Percentiles rank a stretch among this genome's conserved stretches.
Conservation (phyloP, 1,140 invertebrate genomes). For the Leucophenga varia region DNA sequence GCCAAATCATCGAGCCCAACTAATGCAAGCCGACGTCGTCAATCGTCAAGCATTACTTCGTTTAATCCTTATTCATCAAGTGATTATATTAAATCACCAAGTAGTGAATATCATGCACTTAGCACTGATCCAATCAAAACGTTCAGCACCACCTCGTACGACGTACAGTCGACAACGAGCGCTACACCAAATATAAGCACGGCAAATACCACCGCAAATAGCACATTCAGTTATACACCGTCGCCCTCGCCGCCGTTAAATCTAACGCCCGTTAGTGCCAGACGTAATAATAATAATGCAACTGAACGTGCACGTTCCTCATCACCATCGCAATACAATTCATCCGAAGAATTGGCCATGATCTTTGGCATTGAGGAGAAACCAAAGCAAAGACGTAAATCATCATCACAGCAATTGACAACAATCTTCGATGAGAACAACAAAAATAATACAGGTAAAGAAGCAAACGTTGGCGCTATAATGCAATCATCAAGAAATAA, state of each 20-base stretch:
- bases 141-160: slow-evolving; percentile 55
- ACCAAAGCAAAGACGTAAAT: slow-evolving; percentile 17
- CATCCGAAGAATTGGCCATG: slow-evolving; percentile 63
- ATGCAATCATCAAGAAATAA: too few species aligned
- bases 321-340: slow-evolving; percentile 62
- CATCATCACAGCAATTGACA: slow-evolving; percentile 12
- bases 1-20: slow-evolving; percentile 52
- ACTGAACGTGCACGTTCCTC: slow-evolving; percentile 25
- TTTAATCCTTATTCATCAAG: slow-evolving; percentile 55
- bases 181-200: slow-evolving; percentile 31
- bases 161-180: slow-evolving; percentile 41
- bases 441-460: slow-evolving; percentile 39
- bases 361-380: slow-evolving; percentile 59
- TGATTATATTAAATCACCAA: slow-evolving; percentile 53
- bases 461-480: slow-evolving; percentile 18
- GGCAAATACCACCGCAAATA: slow-evolving; percentile 6
- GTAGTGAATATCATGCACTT: slow-evolving; percentile 51
- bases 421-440: neutral
- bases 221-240: slow-evolving; percentile 18
- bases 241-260: slow-evolving; percentile 39
- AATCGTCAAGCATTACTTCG: slow-evolving; percentile 54
- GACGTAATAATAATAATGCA: slow-evolving; percentile 8
- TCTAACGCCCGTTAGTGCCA: slow-evolving; percentile 33
- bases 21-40: slow-evolving; percentile 26
- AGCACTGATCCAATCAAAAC: slow-evolving; percentile 56